A percentile compares a stretch with the other conserved stretches of the same genome.
phyloP scores from a whole-genome alignment of 2,888 invertebrate genomes.

The Gnatocerus cornutus region DNA sequence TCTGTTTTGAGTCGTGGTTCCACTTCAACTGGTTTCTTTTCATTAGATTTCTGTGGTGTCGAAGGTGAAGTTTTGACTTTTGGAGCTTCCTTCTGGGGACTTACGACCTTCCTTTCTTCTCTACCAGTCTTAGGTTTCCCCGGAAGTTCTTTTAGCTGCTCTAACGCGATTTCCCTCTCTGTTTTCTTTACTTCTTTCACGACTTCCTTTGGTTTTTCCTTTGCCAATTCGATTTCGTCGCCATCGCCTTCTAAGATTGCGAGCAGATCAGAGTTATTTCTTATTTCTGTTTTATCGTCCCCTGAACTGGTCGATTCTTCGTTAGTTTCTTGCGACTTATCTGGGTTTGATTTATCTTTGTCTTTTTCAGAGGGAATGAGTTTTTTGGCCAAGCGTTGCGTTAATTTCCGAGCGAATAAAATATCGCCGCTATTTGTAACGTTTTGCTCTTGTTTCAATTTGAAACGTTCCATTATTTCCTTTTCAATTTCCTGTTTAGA shows the following conservation, averaged over 20 bases:
- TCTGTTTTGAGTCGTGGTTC: conserved; percentile 65
- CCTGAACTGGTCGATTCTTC: conserved; percentile 19
- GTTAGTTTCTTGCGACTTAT: not conserved
- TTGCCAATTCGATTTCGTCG: conserved; percentile 61
- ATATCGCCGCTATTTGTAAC: conserved; percentile 70
- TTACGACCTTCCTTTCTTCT: conserved; percentile 9
- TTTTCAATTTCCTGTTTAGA: conserved; percentile 74
- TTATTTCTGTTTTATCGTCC: conserved; percentile 47
- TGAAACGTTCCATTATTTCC: conserved; percentile 73
- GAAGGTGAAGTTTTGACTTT: not conserved
- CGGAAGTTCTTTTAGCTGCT: conserved; percentile 74
- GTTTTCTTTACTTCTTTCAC: conserved; percentile 27
- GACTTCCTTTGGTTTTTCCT: conserved; percentile 38
- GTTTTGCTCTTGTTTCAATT: conserved; percentile 70
- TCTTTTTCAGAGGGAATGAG: conserved; percentile 56
- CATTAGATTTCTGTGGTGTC: conserved; percentile 34
- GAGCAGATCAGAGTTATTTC: conserved; percentile 73
- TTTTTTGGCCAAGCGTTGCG: conserved; percentile 68
- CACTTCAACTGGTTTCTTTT: conserved; percentile 55
- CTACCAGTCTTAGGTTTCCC: conserved; percentile 15
- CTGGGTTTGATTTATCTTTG: not conserved
- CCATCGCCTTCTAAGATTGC: conserved; percentile 75
- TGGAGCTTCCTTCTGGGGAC: conserved; percentile 4
- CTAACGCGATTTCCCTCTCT: conserved; percentile 72
- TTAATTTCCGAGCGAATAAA: conserved; percentile 73